Evolutionary conservation across 2,113 vertebrate species (phyloP), one percentile per base, ranked within the genome.

Genomic region (Neoarius graeffei): DNA sequence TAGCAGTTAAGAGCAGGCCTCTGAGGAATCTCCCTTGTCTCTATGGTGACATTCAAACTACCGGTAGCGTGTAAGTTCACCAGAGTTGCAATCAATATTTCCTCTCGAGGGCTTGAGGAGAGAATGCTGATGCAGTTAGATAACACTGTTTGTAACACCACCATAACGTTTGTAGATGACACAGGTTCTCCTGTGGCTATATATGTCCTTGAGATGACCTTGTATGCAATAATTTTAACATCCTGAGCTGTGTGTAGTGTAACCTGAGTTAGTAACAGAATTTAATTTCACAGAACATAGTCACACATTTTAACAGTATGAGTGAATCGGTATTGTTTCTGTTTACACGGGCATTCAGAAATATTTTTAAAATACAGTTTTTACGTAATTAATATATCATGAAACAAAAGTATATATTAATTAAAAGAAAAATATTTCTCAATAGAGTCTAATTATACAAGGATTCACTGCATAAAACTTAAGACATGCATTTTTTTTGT

Each of bases 31-130:
- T 90, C 76, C 64, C 13, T 27, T 84, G 84, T 88, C 74, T 84
- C 83, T 85, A 54, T 81, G 30, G 83, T 85, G 69, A 84, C 87
- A 85, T 90, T 92, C 69, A 89, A 91, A 85, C 84, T 56, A 85
- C n/a, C n/a, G n/a, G n/a, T n/a, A n/a, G 86, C 87, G 82, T 77
- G 25, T 80, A 59, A 89, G 85, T 85, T 89, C 88, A 88, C 83
- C 20, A 27, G 85, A 85, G 88, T 71, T 74, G 81, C 42, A 79
- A 77, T 91, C 89, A 90, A 88, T 91, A 86, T 84, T 84, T 90
- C 67, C 89, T 89, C 87, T 86, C n/a, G 56, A 73, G 84, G 20
- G 81, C 56, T 73, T 83, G 64, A 80, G 76, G 42, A 35, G 66
- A 59, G 83, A 57, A 64, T 81, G 60, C 73, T 30, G 62, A 77